These are phyloP conservation scores for Onychorhynchus coronatus DNA, from an alignment of 2,113 vertebrate species.

Conservation along the genomic window DNA sequence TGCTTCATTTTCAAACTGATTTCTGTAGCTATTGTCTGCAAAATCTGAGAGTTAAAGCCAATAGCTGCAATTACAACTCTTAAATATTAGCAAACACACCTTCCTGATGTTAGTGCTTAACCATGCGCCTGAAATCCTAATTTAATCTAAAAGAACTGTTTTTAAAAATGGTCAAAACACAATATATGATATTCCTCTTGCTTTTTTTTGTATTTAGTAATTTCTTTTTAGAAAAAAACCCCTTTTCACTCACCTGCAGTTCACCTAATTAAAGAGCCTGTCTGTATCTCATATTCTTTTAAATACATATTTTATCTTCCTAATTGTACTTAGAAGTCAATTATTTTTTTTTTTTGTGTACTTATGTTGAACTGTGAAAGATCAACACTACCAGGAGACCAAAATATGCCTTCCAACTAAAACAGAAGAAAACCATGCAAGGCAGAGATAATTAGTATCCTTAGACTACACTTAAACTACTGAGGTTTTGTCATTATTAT, in stretches of 20 bases:
- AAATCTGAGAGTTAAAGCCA: neutral
- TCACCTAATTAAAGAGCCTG: neutral
- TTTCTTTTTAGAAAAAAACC: neutral
- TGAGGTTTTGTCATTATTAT: neutral
- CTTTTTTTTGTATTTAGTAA: neutral
- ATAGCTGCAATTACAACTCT: neutral
- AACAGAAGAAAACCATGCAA: neutral
- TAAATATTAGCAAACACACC: neutral
- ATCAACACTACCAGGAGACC: neutral
- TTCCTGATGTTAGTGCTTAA: neutral
- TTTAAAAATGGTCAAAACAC: neutral
- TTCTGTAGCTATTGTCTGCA: neutral
- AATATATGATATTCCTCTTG: neutral
- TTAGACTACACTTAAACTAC: neutral
- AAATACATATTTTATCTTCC: neutral
- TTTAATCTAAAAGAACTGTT: neutral
- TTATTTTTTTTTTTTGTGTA: neutral
- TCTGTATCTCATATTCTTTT: neutral
- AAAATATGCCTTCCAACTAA: neutral
- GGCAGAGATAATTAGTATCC: neutral
- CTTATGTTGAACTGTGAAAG: neutral
- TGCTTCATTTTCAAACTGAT: neutral
- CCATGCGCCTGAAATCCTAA: neutral
- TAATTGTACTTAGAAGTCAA: neutral
- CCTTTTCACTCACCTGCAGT: neutral